phyloP scores from a whole-genome alignment of 2,888 invertebrate species.

The Lysandra coridon region DNA sequence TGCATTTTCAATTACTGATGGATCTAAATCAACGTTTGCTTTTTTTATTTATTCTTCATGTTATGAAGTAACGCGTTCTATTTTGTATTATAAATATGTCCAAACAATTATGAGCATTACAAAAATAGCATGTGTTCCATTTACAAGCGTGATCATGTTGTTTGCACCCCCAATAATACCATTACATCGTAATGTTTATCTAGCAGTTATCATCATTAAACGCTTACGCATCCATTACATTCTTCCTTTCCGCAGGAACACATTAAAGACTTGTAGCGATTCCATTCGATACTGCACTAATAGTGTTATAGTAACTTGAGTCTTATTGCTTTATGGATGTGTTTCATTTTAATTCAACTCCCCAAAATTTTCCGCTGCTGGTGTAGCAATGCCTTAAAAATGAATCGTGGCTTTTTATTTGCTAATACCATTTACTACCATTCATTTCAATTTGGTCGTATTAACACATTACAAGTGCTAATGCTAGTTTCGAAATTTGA shows the following conservation, averaged over 20 bases:
- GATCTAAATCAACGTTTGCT: not conserved
- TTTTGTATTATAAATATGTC: not conserved
- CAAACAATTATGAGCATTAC: conserved; percentile 31
- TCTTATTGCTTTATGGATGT: not conserved
- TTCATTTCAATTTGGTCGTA: conserved; percentile 64
- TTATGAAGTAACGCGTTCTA: conserved; percentile 1
- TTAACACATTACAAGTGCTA: conserved; percentile 51
- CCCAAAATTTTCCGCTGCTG: not conserved
- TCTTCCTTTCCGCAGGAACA: not conserved
- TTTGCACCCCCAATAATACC: conserved; percentile 7
- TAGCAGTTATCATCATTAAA: conserved; percentile 56
- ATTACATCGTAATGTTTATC: conserved; percentile 53
- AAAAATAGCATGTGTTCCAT: not conserved
- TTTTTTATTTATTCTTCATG: not conserved
- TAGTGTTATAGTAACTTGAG: not conserved
- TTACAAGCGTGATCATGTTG: conserved; percentile 21
- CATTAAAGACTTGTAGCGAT: not conserved
- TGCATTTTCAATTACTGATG: not conserved
- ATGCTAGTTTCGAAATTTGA: conserved; percentile 45
- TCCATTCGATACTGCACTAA: not conserved
- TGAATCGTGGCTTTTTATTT: conserved; percentile 41
- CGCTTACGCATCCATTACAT: not conserved
- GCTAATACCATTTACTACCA: conserved; percentile 55
- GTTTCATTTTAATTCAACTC: not conserved
- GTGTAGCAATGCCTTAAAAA: conserved; percentile 43